These are phyloP conservation scores for Verasper variegatus DNA, from an alignment of 2,113 vertebrate genomes.

Conservation along the genomic window DNA sequence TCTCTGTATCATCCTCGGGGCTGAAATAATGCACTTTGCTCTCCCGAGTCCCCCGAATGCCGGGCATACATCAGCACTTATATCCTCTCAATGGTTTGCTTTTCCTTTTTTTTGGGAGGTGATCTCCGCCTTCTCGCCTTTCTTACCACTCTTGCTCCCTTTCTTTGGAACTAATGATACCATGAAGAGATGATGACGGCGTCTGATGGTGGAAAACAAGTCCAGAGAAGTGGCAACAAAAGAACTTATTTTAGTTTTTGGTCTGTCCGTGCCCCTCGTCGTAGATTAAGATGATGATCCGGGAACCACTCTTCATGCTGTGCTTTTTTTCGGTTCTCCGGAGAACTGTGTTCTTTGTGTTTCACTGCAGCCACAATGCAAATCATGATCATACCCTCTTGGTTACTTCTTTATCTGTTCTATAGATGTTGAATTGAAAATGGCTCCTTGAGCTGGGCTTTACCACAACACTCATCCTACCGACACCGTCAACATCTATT, in stretches of 20 bases:
- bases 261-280: conserved; percentile 24
- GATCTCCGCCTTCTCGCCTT: conserved; percentile 8
- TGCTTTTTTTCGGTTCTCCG: conserved; percentile 50
- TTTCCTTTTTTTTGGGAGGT: not conserved
- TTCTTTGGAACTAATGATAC: conserved; percentile 66
- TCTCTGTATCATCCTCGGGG: conserved; percentile 56
- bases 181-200: conserved; percentile 39
- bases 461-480: conserved; percentile 29
- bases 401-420: conserved; percentile 63
- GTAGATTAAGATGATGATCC: conserved; percentile 60
- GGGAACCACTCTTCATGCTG: conserved; percentile 44
- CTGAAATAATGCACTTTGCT: conserved; percentile 65
- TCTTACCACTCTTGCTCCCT: not conserved
- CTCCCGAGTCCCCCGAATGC: conserved; percentile 51
- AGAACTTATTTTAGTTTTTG: conserved; percentile 51
- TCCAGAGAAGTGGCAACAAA: conserved; percentile 24
- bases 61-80: conserved; percentile 66
- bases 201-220: conserved; percentile 38
- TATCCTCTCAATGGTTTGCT: conserved; percentile 31
- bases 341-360: conserved; percentile 40
- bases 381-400: conserved; percentile 53
- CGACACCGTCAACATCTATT: conserved; percentile 36
- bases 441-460: conserved; percentile 50
- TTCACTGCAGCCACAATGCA: conserved; percentile 41
- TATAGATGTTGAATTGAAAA: conserved; percentile 64